phyloP scores from a whole-genome alignment of 2,888 invertebrate genomes.

The Drosophila koepferae region DNA sequence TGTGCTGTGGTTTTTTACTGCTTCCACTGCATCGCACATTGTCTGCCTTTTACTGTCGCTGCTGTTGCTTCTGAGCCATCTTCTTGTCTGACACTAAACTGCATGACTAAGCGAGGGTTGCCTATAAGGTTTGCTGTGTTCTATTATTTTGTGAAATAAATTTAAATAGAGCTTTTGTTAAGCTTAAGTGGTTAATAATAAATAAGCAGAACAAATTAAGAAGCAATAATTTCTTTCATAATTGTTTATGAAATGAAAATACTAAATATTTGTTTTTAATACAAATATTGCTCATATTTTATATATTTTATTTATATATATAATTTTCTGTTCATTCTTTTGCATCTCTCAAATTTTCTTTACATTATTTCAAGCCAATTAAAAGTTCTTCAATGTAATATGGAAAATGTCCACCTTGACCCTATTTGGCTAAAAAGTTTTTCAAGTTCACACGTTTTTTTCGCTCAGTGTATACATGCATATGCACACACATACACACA shows the following conservation, averaged over 20 bases:
- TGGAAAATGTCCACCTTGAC: not conserved
- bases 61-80: constrained; percentile 31
- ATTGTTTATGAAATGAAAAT: too few relatives aligned
- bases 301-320: too few relatives aligned
- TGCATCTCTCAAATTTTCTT: not conserved
- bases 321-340: too few relatives aligned
- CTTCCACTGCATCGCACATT: constrained; percentile 20
- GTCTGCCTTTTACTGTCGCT: constrained; percentile 31
- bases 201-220: too few relatives aligned
- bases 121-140: not conserved
- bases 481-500: not conserved
- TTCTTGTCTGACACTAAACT: constrained; percentile 32
- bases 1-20: constrained; percentile 16
- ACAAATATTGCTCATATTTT: too few relatives aligned
- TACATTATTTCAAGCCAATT: not conserved
- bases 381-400: constrained; percentile 34
- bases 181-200: not conserved
- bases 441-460: not conserved
- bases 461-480: constrained; percentile 8
- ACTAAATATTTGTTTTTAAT: too few relatives aligned
- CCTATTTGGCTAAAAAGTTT: not conserved
- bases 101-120: constrained; percentile 37
- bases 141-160: not conserved
- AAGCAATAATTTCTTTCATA: too few relatives aligned
- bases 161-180: not conserved